Percentiles rank a stretch among this genome's conserved stretches.
Conservation (phyloP, 2,888 invertebrate species). For the Bombyx huttoni region DNA sequence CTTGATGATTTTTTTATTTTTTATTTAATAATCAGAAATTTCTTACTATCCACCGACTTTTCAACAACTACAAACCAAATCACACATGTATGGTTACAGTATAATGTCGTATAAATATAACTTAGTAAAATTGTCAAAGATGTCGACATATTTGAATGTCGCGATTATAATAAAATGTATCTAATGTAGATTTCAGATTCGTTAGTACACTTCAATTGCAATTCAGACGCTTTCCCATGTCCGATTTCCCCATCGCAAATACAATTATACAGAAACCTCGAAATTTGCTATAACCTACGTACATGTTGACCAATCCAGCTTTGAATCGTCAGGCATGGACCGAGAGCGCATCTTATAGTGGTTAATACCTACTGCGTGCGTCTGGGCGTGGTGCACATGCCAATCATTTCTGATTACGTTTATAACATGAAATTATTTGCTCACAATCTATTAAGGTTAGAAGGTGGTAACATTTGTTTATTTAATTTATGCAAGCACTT, state of each 20-base stretch:
- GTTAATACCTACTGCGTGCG: background rate
- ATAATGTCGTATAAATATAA: no score
- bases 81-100: no score
- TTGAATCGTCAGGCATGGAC: background rate
- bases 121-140: no score
- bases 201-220: background rate
- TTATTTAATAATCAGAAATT: no score
- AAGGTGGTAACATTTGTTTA: no score
- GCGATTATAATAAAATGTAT: no score
- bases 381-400: background rate
- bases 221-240: background rate
- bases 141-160: no score
- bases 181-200: background rate
- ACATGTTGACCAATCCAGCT: background rate
- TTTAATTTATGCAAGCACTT: no score
- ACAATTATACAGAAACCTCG: background rate
- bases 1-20: no score
- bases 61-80: no score
- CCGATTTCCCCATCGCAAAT: background rate
- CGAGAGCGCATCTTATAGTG: background rate
- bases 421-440: background rate
- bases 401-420: background rate
- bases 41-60: no score
- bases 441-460: no score
- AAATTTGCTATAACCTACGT: background rate